These are phyloP conservation scores for Mesembrinibis cayennensis DNA, from an alignment of 2,113 vertebrate species.

Conservation along the genomic window DNA sequence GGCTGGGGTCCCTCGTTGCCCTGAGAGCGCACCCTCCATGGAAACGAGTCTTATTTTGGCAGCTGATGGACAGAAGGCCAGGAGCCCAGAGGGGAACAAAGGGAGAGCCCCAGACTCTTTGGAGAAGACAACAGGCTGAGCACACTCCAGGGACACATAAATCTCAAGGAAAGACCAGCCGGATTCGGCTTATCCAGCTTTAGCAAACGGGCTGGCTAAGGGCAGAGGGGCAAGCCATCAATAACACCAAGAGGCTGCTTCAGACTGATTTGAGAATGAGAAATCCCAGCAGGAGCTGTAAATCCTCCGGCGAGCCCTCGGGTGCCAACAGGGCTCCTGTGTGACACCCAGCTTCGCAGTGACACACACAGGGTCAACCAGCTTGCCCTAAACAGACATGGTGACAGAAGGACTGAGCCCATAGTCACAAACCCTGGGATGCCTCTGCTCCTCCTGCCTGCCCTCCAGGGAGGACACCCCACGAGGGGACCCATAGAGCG, in stretches of 20 bases:
- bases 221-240: neutral
- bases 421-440: neutral
- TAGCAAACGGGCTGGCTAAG: neutral
- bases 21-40: neutral
- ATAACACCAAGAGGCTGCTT: neutral
- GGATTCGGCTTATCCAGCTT: neutral
- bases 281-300: neutral
- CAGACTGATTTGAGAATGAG: neutral
- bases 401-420: neutral
- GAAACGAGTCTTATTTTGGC: neutral
- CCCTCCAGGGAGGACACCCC: neutral
- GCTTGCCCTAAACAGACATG: neutral
- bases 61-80: neutral
- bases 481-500: neutral
- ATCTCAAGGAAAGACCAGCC: neutral
- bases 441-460: neutral
- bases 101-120: neutral
- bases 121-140: neutral
- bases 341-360: neutral
- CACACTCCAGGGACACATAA: neutral
- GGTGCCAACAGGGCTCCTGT: neutral
- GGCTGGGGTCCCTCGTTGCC: neutral
- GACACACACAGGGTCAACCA: rapidly evolving
- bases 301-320: neutral
- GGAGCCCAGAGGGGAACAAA: neutral